Evolutionary conservation across 2,888 invertebrate species (phyloP), one percentile per base, ranked within the genome.

Genomic region (Drosophila siamana): DNA sequence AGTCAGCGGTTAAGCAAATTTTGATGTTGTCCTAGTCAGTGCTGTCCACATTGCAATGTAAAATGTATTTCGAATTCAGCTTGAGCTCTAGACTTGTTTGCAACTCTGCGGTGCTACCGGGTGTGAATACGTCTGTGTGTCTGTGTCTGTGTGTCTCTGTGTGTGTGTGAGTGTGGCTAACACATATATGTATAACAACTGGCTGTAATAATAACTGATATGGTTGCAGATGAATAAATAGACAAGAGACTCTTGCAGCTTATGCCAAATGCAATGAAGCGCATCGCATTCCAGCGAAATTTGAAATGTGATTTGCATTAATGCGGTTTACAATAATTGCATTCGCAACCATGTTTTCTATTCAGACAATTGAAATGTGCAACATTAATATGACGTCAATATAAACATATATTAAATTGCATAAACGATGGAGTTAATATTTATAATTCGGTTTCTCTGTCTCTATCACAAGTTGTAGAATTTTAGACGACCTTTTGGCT

Each of bases 1-100:
- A 55, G 44, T 33, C 41, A 46, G 72, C 48, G 74, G 66, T 50
- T 57, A 28, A n/a, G 19, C 43, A 41, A 38, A 36, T 55, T 57
- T 22, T 46, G 19, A 55, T 57, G 13, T 40, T 28, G 36, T 30
- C 15, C n/a, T n/a, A n/a, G n/a, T n/a, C 4, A 19, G 26, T 38
- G 28, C 40, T 19, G 13, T 40, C 13, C 36, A 51, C 38, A 44
- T 16, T 9, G 16, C 55, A 4, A 28, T n/a, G 15, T 9, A 11
- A 40, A 13, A 41, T 11, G 33, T 13, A 33, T 55, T 30, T 24
- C 36, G 8, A 36, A 24, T 56, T 15, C 46, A 22, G 36, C 36
- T 24, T 33, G 8, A 11, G 13, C 11, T n/a, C 36, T 22, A n/a
- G 33, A 4, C 15, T 1, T 51, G 44, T 41, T 13, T 30, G 15